A percentile compares a stretch with the other conserved stretches of the same genome.
phyloP scores from a whole-genome alignment of 2,113 vertebrate species.

The Lepus europaeus region DNA sequence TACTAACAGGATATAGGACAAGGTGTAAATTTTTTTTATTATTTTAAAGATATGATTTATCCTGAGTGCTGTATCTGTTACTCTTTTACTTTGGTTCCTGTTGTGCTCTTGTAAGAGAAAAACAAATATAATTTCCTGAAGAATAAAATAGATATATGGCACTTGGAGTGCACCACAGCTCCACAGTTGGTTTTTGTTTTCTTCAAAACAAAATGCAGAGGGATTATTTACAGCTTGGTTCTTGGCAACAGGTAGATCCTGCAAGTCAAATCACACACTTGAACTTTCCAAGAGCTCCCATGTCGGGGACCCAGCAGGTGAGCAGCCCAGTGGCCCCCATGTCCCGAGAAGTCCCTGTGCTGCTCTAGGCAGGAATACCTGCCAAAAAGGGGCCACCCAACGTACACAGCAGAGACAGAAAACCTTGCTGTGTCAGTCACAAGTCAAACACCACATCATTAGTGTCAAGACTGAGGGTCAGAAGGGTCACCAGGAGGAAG shows the following conservation, averaged over 20 bases:
- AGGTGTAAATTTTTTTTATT: conserved; percentile 92
- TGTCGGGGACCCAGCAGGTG: background rate
- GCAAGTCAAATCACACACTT: conserved; percentile 68
- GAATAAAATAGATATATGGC: conserved; percentile 92
- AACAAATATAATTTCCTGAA: conserved; percentile 92
- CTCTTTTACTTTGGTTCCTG: conserved; percentile 93
- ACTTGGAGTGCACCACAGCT: conserved; percentile 91
- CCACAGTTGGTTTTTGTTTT: conserved; percentile 91
- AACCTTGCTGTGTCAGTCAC: background rate
- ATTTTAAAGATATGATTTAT: conserved; percentile 93
- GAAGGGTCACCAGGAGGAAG: background rate
- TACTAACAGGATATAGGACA: conserved; percentile 91
- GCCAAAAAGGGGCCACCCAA: background rate
- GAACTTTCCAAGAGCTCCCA: conserved; percentile 35
- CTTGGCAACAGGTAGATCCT: conserved; percentile 92
- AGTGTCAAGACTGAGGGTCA: background rate
- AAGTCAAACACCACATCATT: accelerated
- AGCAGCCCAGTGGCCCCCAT: accelerated
- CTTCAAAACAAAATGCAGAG: conserved; percentile 83
- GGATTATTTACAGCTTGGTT: conserved; percentile 89
- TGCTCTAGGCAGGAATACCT: background rate
- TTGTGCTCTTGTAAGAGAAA: conserved; percentile 94
- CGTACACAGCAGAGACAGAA: background rate
- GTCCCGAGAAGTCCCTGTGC: accelerated
- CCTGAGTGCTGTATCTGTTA: conserved; percentile 92